Conservation (phyloP, 2,113 vertebrate species). For the Carollia perspicillata region DNA sequence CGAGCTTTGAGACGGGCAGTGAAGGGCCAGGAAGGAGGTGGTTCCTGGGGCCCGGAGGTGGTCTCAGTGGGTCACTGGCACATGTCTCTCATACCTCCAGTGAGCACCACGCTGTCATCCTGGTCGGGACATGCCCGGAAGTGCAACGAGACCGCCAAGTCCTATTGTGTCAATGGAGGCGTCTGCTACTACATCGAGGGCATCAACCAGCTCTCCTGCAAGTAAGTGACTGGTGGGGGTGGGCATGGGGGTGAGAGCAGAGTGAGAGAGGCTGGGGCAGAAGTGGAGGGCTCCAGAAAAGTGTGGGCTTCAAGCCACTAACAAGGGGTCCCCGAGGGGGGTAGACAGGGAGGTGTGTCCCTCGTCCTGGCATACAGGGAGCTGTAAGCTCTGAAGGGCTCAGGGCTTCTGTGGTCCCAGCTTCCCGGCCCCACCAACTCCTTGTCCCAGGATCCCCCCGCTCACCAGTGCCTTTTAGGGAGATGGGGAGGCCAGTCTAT, state of each 20-base stretch:
- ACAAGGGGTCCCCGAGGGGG: constrained; percentile 1
- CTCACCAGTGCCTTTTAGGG: not conserved
- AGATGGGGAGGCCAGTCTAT: not conserved
- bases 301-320: not conserved
- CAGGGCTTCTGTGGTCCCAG: not conserved
- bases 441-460: not conserved
- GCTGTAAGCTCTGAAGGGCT: not conserved
- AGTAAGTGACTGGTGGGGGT: constrained; percentile 87
- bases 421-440: not conserved
- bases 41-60: not conserved
- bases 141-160: constrained; percentile 97
- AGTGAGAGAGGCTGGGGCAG: constrained; percentile 36
- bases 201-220: constrained; percentile 98
- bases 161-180: constrained; percentile 97
- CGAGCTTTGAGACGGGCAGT: not conserved
- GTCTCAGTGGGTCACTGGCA: constrained; percentile 52
- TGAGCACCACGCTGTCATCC: constrained; percentile 92
- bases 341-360: not conserved
- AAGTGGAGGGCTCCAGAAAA: constrained; percentile 61
- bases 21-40: not conserved
- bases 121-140: constrained; percentile 94
- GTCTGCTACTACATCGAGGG: constrained; percentile 98
- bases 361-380: not conserved
- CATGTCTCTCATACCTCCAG: constrained; percentile 78
- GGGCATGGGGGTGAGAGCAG: not conserved